Conservation (phyloP, 1,140 invertebrate genomes). For the Drosophila lowei region DNA sequence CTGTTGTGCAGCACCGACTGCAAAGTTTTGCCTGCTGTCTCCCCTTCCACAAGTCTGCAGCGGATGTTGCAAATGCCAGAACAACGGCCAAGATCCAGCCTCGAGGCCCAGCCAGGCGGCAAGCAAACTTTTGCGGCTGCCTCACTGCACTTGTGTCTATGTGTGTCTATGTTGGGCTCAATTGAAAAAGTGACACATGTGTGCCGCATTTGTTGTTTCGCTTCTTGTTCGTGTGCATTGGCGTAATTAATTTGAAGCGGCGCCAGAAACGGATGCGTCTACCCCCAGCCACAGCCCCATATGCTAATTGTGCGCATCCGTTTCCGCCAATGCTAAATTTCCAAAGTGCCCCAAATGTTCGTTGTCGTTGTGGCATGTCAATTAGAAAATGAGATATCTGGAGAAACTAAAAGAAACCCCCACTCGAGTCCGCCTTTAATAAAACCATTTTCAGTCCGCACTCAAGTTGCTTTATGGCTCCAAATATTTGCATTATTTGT, state of each 20-base stretch:
- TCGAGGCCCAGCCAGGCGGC: constrained; percentile 33
- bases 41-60: constrained; percentile 62
- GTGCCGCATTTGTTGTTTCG: constrained; percentile 52
- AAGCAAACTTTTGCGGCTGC: constrained; percentile 65
- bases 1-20: constrained; percentile 8
- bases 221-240: constrained; percentile 67
- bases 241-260: constrained; percentile 80
- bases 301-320: constrained; percentile 76
- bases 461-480: constrained; percentile 54
- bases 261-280: constrained; percentile 59
- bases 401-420: background rate
- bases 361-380: constrained; percentile 47
- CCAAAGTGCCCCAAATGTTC: constrained; percentile 17
- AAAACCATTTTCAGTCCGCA: constrained; percentile 14
- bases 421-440: background rate
- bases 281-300: constrained; percentile 14
- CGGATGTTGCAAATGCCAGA: constrained; percentile 73
- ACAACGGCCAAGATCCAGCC: constrained; percentile 52
- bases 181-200: constrained; percentile 70
- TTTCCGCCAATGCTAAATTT: constrained; percentile 38
- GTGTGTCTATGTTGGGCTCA: constrained; percentile 27
- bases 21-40: constrained; percentile 27
- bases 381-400: constrained; percentile 43
- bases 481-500: constrained; percentile 79
- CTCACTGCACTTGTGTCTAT: constrained; percentile 7